Conservation (phyloP, 2,113 vertebrate genomes). For the Nibea albiflora region DNA sequence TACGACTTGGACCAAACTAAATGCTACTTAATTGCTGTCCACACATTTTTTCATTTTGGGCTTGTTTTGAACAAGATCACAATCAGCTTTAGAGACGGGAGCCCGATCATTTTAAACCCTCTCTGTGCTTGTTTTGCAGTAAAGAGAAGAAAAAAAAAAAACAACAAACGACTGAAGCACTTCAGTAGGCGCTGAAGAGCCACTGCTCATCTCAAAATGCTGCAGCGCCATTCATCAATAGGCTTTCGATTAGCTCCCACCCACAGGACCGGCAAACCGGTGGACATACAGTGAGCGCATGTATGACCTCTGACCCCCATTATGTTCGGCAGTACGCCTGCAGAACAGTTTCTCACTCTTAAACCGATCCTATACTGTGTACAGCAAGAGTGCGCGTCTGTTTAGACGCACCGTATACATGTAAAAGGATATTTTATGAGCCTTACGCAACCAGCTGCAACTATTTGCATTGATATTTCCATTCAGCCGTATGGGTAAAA, state of each 20-base stretch:
- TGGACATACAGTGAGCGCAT: conserved; percentile 51
- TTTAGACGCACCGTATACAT: background rate
- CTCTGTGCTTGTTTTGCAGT: conserved; percentile 57
- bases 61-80: conserved; percentile 34
- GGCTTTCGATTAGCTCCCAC: conserved; percentile 62
- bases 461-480: conserved; percentile 67
- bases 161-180: conserved; percentile 56
- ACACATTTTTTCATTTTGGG: background rate
- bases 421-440: conserved; percentile 26
- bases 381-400: background rate
- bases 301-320: conserved; percentile 62
- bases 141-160: background rate
- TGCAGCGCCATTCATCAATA: conserved; percentile 72
- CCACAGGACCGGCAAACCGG: conserved; percentile 38
- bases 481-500: conserved; percentile 42
- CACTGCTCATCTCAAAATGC: conserved; percentile 61
- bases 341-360: conserved; percentile 41
- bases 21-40: conserved; percentile 42
- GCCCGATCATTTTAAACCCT: conserved; percentile 36
- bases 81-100: conserved; percentile 24
- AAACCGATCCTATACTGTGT: conserved; percentile 22
- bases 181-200: conserved; percentile 59
- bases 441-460: conserved; percentile 36
- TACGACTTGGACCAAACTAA: conserved; percentile 45
- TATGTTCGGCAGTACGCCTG: conserved; percentile 34